Evolutionary conservation across 2,113 vertebrate genomes (phyloP).

Genomic region (Psilopsiagon aurifrons): DNA sequence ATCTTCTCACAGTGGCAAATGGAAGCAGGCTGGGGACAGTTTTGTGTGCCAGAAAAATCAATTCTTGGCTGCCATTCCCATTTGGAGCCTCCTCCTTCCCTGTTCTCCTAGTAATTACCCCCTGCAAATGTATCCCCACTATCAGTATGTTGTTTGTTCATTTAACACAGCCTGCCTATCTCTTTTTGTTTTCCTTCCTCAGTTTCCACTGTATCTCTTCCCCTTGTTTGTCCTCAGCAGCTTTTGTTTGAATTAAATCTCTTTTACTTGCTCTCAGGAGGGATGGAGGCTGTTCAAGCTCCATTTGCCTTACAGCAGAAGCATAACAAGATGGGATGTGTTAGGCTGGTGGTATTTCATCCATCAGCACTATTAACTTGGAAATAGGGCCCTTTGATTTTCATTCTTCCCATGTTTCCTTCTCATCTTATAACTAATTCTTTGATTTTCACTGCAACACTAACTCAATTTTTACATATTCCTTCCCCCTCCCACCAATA

Average conservation of each 20-base stretch:
- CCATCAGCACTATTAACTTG: not conserved
- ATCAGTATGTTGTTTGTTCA: not conserved
- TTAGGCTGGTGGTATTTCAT: conserved; percentile 9
- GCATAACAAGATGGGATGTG: conserved; percentile 24
- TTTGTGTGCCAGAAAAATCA: not conserved
- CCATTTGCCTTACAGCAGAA: conserved; percentile 18
- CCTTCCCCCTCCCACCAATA: not conserved
- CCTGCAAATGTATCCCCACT: not conserved
- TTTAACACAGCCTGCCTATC: not conserved
- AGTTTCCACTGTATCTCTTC: not conserved
- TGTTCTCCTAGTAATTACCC: not conserved
- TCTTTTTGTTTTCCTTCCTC: not conserved
- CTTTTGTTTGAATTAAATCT: conserved; percentile 56
- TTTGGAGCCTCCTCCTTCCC: not conserved
- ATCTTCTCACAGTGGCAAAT: not conserved
- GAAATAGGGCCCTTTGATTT: conserved; percentile 11
- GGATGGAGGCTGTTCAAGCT: not conserved
- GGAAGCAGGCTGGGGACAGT: not conserved
- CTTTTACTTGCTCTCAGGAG: conserved; percentile 44
- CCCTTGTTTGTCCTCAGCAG: conserved; percentile 30
- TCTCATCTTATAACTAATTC: not conserved
- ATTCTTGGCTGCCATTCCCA: not conserved
- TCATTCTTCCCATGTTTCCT: not conserved
- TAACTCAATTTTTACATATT: conserved; percentile 10
- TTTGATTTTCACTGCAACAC: not conserved